These are phyloP conservation scores for Hydrochoerus hydrochaeris DNA, from an alignment of 2,113 vertebrate species.

Conservation along the genomic window DNA sequence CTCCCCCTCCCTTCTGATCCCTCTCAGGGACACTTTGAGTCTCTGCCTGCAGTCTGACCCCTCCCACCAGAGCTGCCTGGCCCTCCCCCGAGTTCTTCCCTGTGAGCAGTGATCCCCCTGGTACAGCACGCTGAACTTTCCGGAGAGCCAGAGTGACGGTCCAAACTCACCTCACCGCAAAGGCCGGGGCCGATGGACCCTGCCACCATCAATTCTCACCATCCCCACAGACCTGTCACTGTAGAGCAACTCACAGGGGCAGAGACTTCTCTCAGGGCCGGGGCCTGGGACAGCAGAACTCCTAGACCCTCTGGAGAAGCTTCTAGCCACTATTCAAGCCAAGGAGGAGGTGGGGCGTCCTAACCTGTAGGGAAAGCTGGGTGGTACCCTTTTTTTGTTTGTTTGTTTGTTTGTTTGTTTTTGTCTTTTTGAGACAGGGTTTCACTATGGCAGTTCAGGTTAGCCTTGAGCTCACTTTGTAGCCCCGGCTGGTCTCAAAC, in stretches of 20 bases:
- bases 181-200: rapidly evolving
- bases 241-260: rapidly evolving
- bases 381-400: not conserved
- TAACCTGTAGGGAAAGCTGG: not conserved
- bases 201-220: not conserved
- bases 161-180: not conserved
- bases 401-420: no score
- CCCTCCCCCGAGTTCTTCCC: rapidly evolving
- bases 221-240: not conserved
- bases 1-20: not conserved
- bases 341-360: not conserved
- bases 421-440: no score
- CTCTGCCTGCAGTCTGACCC: not conserved
- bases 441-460: no score
- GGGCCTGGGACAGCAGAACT: not conserved
- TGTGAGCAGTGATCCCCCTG: not conserved
- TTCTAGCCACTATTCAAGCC: not conserved
- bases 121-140: not conserved
- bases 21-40: not conserved
- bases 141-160: not conserved
- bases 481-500: no score
- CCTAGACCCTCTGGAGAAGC: not conserved
- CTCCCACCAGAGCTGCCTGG: not conserved
- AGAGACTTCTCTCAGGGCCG: not conserved
- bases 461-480: no score